Evolutionary conservation across 2,797 vertebrate species (phyloP).

Genomic region (Discoglossus pictus): DNA sequence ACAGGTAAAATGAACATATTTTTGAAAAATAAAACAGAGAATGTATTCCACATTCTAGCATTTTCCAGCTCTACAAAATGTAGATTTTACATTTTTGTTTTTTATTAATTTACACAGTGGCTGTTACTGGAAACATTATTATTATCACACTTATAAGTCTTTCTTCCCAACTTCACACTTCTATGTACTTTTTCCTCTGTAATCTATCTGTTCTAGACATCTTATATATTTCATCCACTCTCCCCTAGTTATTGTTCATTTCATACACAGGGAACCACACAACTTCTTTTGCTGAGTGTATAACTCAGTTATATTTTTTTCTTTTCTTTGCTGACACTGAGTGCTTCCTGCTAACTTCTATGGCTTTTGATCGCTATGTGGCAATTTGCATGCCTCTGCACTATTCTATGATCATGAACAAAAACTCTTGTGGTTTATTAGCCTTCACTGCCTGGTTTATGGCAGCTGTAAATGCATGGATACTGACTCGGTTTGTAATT

Average conservation of each 20-base stretch:
- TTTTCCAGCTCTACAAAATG: no score
- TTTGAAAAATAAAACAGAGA: no score
- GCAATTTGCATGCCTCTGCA: slow-evolving; percentile 43
- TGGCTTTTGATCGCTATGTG: slow-evolving; percentile 42
- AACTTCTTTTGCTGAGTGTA: slow-evolving; percentile 53
- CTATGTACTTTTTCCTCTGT: slow-evolving; percentile 32
- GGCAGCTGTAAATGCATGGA: neutral
- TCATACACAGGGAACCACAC: slow-evolving; percentile 33
- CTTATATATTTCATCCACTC: neutral
- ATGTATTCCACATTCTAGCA: no score
- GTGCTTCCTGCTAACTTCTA: slow-evolving; percentile 40
- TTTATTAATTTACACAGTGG: neutral
- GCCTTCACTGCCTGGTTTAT: slow-evolving; percentile 11
- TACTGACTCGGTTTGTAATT: no score
- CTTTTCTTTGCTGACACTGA: slow-evolving; percentile 51
- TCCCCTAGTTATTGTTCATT: slow-evolving; percentile 38
- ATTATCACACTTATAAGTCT: slow-evolving; percentile 6
- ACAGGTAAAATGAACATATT: no score
- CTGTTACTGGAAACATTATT: slow-evolving; percentile 9
- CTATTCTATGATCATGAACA: slow-evolving; percentile 35
- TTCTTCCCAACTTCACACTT: neutral
- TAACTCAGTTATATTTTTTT: slow-evolving; percentile 55
- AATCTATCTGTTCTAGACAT: slow-evolving; percentile 27
- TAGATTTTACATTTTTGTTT: no score
- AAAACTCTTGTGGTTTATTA: slow-evolving; percentile 6